Evolutionary conservation across 2,797 vertebrate species (phyloP).

Genomic region (Geotria australis): DNA sequence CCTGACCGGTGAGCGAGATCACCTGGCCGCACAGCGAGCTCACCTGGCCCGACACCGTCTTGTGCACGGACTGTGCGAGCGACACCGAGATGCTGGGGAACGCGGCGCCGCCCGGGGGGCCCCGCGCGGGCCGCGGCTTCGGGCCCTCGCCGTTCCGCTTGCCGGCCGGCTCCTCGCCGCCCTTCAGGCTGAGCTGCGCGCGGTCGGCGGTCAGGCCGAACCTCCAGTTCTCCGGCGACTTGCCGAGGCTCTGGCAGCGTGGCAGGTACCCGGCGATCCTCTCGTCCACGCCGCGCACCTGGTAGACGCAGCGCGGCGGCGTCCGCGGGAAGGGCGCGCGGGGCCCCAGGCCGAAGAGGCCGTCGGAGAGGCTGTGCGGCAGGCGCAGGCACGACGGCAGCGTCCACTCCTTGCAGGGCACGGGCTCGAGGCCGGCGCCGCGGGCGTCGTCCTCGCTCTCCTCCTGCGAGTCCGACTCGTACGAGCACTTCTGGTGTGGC

Average conservation of each 20-base stretch:
- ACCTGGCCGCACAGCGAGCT: neutral
- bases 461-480: constrained; percentile 28
- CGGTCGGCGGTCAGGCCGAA: too few relatives aligned
- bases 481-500: constrained; percentile 14
- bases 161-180: too few relatives aligned
- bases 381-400: constrained; percentile 15
- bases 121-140: too few relatives aligned
- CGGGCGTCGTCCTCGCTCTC: constrained; percentile 30
- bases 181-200: too few relatives aligned
- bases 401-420: constrained; percentile 20
- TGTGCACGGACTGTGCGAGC: neutral
- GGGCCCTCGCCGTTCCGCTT: too few relatives aligned
- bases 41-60: neutral
- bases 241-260: too few relatives aligned
- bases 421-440: constrained; percentile 14
- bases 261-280: too few relatives aligned
- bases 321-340: neutral
- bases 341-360: constrained; percentile 37
- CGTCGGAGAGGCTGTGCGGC: constrained; percentile 46
- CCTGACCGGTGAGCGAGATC: neutral
- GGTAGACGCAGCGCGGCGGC: neutral
- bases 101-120: too few relatives aligned
- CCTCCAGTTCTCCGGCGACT: too few relatives aligned
- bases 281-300: neutral
- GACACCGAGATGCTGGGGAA: neutral